Base-by-base conservation (phyloP, 2,113 vertebrate genomes). In the Verasper variegatus region DNA sequence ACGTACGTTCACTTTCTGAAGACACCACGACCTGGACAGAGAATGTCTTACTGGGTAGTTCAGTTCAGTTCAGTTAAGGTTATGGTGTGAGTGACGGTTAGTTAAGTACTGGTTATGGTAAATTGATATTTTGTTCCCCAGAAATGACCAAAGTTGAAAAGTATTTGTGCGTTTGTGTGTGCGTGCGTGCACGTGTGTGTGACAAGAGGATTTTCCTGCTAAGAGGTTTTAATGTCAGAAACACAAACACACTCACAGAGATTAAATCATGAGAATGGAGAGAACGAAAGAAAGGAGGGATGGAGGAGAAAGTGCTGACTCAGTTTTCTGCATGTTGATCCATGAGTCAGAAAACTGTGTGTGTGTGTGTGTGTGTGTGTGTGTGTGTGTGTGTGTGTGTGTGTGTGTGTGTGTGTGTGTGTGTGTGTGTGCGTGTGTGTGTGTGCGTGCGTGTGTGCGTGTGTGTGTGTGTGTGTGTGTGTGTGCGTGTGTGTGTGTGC, bases 331-430 rank as follows among this genome's bases (percentile, higher is more conserved):
- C 59, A 52, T 84, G 88, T 83, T 89, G 86, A 88, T 83, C 74
- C 86, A 90, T 87, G 86, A 91, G 78, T 90, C 90, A 90, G 65
- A 91, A 89, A 85, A 85, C 69, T 87, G 80, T 1, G 15, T 69
- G 75, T 80, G n/a, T 45, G 64, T 70, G 59, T 37, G 35, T 37
- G 35, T 37, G 35, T 65, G 18, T 69, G 75, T 79, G 23, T 55
- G 68, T 68, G 56, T 51, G 54, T 31, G 45, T 26, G 49, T 64
- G 60, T 40, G 62, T 55, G 51, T 54, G 66, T 70, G 59, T 37
- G 35, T 37, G 35, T 37, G 35, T 65, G 18, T 69, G 75, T 79
- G 23, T 55, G 68, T 68, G 56, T 51, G 54, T 31, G 45, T 26
- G 49, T 64, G 60, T 40, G 62, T 55, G 51, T 54, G 66, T 66